Conservation (phyloP, 1,140 invertebrate genomes). For the Aphidius ervi region DNA sequence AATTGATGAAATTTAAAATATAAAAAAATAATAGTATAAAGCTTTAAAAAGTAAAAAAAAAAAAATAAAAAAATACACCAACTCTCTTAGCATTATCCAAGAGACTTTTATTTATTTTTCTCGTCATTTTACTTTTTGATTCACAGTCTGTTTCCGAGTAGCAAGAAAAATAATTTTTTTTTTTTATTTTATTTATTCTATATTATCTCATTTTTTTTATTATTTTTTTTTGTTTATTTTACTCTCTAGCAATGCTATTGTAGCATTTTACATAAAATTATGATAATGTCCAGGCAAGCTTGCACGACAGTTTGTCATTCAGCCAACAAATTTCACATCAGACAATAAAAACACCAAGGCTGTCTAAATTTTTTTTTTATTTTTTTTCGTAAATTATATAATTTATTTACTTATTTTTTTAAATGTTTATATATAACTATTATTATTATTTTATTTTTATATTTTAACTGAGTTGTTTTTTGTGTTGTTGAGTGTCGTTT, state of each 20-base stretch:
- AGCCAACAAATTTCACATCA: conserved; percentile 9
- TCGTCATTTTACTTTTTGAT: conserved; percentile 15
- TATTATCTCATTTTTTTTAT: too few relatives aligned
- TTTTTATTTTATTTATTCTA: neutral
- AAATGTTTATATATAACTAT: neutral
- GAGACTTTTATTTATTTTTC: too few relatives aligned
- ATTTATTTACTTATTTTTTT: too few relatives aligned
- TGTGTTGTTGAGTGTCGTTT: too few relatives aligned
- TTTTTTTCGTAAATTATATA: neutral
- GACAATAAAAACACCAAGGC: conserved; percentile 1
- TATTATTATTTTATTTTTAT: conserved; percentile 4
- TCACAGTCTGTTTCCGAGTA: neutral
- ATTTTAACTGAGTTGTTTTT: neutral
- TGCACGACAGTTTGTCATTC: conserved; percentile 8
- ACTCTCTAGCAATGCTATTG: neutral
- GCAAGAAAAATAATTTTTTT: conserved; percentile 1
- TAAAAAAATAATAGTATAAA: too few relatives aligned
- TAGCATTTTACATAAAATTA: conserved; percentile 16
- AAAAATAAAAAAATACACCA: too few relatives aligned
- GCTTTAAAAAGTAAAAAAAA: too few relatives aligned
- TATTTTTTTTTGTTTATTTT: neutral
- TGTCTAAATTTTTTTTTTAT: neutral
- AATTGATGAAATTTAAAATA: too few relatives aligned
- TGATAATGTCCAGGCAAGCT: conserved; percentile 3
- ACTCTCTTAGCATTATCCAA: too few relatives aligned